Percentiles rank a stretch among this genome's conserved stretches.
These are phyloP conservation scores for Microcebus griseorufus DNA, from an alignment of 2,113 vertebrate genomes.

Conservation along the genomic window DNA sequence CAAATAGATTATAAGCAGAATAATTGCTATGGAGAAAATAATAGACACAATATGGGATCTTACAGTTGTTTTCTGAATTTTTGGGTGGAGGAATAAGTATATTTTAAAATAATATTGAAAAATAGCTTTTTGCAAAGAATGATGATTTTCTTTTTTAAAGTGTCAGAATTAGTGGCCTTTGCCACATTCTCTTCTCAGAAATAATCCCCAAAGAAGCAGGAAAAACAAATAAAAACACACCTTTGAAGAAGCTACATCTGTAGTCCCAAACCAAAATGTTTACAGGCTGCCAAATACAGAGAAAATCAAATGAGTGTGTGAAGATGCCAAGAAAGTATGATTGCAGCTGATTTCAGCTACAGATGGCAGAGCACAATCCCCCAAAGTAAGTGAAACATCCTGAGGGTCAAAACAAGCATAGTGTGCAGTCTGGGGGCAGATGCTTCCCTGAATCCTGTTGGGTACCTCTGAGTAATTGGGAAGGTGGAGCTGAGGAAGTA, in stretches of 20 bases:
- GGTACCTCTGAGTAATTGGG: not conserved
- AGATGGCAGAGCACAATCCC: not conserved
- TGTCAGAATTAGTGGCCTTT: not conserved
- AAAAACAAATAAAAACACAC: conserved; percentile 8
- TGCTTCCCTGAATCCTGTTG: not conserved
- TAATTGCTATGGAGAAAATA: not conserved
- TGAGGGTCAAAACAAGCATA: not conserved
- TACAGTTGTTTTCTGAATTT: not conserved
- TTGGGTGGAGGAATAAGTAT: not conserved
- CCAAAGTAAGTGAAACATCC: not conserved
- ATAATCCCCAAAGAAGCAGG: not conserved
- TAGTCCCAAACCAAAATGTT: conserved; percentile 46
- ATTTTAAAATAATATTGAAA: not conserved
- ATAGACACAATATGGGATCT: not conserved
- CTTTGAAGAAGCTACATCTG: conserved; percentile 13
- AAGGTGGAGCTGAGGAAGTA: not conserved
- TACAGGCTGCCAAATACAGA: not conserved
- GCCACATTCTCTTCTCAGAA: not conserved
- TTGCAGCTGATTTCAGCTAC: not conserved
- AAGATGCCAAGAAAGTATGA: not conserved
- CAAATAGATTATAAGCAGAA: not conserved
- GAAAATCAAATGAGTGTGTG: conserved; percentile 29
- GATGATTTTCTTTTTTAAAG: not conserved
- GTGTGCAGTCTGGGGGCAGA: not conserved
- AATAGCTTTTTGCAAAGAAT: not conserved